Evolutionary conservation across 1,140 invertebrate genomes (phyloP).

Genomic region (Drosophila melanogaster): Release_6_plus_ISO1_MT NC_004354.4:20023501-20024000

Average conservation of each 20-base stretch:
- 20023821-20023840: background rate
- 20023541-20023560: constrained; percentile 37
- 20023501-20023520: constrained; percentile 63
- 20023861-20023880: constrained; percentile 39
- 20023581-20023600: constrained; percentile 25
- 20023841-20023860: background rate
- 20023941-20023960: constrained; percentile 23
- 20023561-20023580: constrained; percentile 3
- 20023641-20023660: background rate
- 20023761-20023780: constrained; percentile 34
- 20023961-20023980: constrained; percentile 32
- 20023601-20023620: constrained; percentile 30
- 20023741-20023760: constrained; percentile 72
- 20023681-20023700: background rate
- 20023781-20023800: constrained; percentile 61
- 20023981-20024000: background rate
- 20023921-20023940: constrained; percentile 41
- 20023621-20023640: constrained; percentile 34
- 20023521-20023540: constrained; percentile 67
- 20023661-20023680: background rate
- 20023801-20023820: background rate
- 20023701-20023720: constrained; percentile 29
- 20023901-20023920: constrained; percentile 74
- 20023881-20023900: constrained; percentile 74
- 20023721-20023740: constrained; percentile 71